Evolutionary conservation across 1,140 invertebrate genomes (phyloP).

Genomic region (Zelostemma sp.): DNA sequence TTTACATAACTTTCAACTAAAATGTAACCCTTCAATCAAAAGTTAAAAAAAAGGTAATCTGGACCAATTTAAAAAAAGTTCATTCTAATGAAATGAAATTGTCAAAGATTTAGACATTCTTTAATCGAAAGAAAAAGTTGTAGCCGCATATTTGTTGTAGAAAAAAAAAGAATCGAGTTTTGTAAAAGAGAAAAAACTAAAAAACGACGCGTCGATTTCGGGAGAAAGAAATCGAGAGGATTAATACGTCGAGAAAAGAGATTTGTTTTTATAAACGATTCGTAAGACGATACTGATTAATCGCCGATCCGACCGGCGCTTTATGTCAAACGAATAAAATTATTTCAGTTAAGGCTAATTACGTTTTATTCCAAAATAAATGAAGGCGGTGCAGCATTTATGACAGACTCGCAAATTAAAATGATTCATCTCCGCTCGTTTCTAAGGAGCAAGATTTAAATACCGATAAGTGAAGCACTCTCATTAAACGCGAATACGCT

Average conservation of each 20-base stretch:
- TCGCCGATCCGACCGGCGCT: background rate
- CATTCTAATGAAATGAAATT: no score
- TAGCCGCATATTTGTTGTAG: background rate
- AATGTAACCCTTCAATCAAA: no score
- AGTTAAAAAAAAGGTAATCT: no score
- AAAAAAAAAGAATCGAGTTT: no score
- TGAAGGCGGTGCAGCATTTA: background rate
- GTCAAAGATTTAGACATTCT: no score
- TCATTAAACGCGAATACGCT: background rate
- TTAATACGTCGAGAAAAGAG: background rate
- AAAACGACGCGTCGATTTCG: no score
- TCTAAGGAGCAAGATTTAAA: background rate
- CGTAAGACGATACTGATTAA: background rate
- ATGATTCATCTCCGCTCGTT: background rate
- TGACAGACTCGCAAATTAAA: background rate
- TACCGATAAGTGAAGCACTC: constrained; percentile 1
- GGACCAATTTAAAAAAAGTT: no score
- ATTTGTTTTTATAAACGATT: background rate
- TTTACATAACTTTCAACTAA: no score
- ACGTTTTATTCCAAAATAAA: background rate
- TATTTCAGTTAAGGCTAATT: background rate
- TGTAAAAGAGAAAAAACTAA: no score
- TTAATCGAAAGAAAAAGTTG: no score
- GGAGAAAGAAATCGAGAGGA: no score
- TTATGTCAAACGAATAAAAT: background rate